These are phyloP conservation scores for Halichoerus grypus DNA, from an alignment of 2,113 vertebrate species.

Conservation along the genomic window DNA sequence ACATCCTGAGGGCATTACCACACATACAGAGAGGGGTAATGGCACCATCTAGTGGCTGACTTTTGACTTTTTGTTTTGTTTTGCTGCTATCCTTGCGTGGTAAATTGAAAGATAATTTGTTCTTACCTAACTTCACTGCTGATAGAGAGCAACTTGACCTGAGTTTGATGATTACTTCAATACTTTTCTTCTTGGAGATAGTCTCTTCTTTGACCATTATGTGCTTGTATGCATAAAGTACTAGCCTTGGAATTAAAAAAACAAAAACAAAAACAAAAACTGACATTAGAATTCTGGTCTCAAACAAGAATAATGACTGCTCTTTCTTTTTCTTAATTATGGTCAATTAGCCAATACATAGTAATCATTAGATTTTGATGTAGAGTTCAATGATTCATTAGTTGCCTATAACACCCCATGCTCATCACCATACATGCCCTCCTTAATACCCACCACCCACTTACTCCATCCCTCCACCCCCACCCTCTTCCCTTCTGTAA, in stretches of 20 bases:
- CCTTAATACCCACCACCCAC: too few species aligned
- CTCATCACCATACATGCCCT: too few species aligned
- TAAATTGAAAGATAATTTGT: slow-evolving; percentile 60
- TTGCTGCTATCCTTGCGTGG: neutral
- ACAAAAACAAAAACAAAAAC: neutral
- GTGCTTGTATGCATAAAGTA: neutral
- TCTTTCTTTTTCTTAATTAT: neutral
- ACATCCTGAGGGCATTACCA: accelerated
- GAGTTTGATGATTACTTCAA: slow-evolving; percentile 52
- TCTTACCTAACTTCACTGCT: slow-evolving; percentile 19
- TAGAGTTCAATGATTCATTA: neutral
- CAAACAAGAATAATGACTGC: slow-evolving; percentile 30
- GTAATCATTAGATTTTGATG: too few species aligned
- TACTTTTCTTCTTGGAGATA: slow-evolving; percentile 11
- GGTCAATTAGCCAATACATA: too few species aligned
- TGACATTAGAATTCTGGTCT: neutral
- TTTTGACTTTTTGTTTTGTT: neutral
- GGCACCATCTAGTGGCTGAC: slow-evolving; percentile 63
- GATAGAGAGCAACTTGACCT: slow-evolving; percentile 69
- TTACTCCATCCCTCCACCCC: too few species aligned
- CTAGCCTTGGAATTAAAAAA: neutral
- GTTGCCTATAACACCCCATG: neutral
- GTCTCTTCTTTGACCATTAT: slow-evolving; percentile 42
- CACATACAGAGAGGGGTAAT: neutral
- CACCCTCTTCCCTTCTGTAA: too few species aligned